phyloP scores from a whole-genome alignment of 2,797 vertebrate species.

The Hippocampus kuda region DNA sequence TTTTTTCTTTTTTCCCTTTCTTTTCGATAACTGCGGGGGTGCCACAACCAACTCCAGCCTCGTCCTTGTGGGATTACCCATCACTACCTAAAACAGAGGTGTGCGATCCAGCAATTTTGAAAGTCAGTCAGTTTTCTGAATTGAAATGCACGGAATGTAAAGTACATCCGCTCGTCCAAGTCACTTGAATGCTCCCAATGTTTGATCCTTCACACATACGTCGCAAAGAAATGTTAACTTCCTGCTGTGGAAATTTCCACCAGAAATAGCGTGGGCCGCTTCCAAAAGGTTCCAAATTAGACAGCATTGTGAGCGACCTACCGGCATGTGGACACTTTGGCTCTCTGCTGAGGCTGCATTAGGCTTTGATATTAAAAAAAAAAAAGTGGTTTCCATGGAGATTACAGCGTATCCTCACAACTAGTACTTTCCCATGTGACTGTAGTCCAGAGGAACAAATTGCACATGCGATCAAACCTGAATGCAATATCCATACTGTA shows the following conservation, averaged over 20 bases:
- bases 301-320: slow-evolving; percentile 63
- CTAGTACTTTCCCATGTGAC: slow-evolving; percentile 59
- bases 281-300: slow-evolving; percentile 59
- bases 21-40: neutral
- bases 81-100: neutral
- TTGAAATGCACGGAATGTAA: neutral
- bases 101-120: neutral
- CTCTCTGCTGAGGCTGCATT: slow-evolving; percentile 57
- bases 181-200: neutral
- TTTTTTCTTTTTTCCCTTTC: neutral
- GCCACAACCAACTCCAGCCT: neutral
- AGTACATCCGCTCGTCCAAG: too few relatives aligned
- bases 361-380: slow-evolving; percentile 55
- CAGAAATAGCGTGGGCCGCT: slow-evolving; percentile 34
- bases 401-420: slow-evolving; percentile 68
- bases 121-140: neutral
- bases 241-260: slow-evolving; percentile 37
- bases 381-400: slow-evolving; percentile 79
- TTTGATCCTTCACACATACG: too few relatives aligned
- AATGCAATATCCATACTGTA: neutral
- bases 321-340: slow-evolving; percentile 43
- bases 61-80: neutral
- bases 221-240: neutral
- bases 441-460: slow-evolving; percentile 30
- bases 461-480: slow-evolving; percentile 5